A percentile compares a stretch with the other conserved stretches of the same genome.
These are phyloP conservation scores for Betta splendens DNA, from an alignment of 2,797 vertebrate species.

Conservation along the genomic window DNA sequence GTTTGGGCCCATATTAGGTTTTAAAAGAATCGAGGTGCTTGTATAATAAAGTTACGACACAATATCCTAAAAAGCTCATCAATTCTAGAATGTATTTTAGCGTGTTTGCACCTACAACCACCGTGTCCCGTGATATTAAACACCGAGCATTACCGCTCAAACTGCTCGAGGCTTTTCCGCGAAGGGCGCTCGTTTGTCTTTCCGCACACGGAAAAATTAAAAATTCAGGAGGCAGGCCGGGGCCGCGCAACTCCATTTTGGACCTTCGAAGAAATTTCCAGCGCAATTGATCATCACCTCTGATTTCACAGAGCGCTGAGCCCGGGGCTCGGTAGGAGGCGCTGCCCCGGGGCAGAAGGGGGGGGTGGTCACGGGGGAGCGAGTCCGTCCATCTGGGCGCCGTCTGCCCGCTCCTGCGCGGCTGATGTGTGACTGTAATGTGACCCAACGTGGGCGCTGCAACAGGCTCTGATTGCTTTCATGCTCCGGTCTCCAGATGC, in stretches of 20 bases:
- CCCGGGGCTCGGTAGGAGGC: conserved; percentile 38
- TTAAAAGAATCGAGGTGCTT: conserved; percentile 9
- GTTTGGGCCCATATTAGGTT: conserved; percentile 37
- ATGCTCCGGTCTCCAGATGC: conserved; percentile 12
- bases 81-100: conserved; percentile 39
- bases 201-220: conserved; percentile 52
- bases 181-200: conserved; percentile 70
- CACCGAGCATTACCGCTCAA: conserved; percentile 61
- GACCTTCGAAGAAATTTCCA: conserved; percentile 73
- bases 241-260: conserved; percentile 67
- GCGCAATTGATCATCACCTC: conserved; percentile 75
- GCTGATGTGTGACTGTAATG: conserved; percentile 51
- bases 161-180: conserved; percentile 57
- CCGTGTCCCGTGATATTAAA: conserved; percentile 59
- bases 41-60: conserved; percentile 32
- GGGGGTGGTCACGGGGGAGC: conserved; percentile 61
- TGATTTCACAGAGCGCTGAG: conserved; percentile 70
- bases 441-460: conserved; percentile 51
- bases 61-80: conserved; percentile 63
- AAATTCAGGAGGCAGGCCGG: conserved; percentile 64
- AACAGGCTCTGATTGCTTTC: conserved; percentile 50
- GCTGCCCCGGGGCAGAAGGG: conserved; percentile 41
- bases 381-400: conserved; percentile 70
- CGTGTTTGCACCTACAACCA: conserved; percentile 63
- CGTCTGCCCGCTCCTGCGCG: conserved; percentile 52